Evolutionary conservation across 1,140 invertebrate species (phyloP), one percentile per base, ranked within the genome.

Genomic region (Lordiphosa stackelbergi): DNA sequence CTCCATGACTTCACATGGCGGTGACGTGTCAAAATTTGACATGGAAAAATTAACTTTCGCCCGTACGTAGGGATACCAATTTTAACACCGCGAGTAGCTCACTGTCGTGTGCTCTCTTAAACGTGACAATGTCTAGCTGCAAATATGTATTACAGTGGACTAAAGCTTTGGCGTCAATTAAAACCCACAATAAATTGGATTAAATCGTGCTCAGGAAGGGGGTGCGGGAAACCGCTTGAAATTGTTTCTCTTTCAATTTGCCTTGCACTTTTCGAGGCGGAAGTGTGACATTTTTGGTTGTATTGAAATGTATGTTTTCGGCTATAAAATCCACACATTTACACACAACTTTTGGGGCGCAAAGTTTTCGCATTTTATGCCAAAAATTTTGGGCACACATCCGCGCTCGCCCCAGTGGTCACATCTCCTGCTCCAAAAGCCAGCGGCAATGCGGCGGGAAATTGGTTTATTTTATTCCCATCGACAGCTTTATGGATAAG

Each of bases 271-370:
- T 53, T 36, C 51, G 52, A 36, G 46, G 75, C 75, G 69, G 68
- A 83, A 71, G 57, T 69, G 69, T 72, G 64, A 69, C 77, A 83
- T 83, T 81, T 62, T 46, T 24, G 68, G 57, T 60, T 45, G 56
- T 77, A 75, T 75, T 72, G 71, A 81, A 83, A 81, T 83, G 75
- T 83, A 81, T 81, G 77, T 65, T 75, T 68, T 77, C 71, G 57
- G 51, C 62, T 74, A 31, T 47, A 53, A 66, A 69, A 54, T 57
- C 68, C 75, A 51, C 63, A 72, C 56, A 69, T 79, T 79, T 73
- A 66, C 66, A 73, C 22, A 24, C 58, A 79, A 79, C 66, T 79
- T 79, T 78, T 31, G 48, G 47, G 41, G 41, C 42, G 36, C 36
- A 43, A 66, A 73, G 81, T 41, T 81, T 81, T 66, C 53, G 61